Evolutionary conservation across 2,113 vertebrate species (phyloP).

Genomic region (Meles meles): DNA sequence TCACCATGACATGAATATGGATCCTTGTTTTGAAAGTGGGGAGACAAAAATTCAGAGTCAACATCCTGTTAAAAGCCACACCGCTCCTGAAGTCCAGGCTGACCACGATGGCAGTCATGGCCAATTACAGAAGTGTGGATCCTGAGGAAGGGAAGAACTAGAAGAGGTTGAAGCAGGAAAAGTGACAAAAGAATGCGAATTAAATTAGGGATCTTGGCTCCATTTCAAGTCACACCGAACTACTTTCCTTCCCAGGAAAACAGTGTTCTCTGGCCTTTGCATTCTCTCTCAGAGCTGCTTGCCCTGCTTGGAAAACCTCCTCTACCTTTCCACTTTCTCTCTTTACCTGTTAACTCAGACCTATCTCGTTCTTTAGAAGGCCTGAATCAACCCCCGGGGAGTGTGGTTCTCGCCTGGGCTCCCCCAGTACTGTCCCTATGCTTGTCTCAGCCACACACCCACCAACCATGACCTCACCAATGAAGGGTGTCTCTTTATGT

Average conservation of each 20-base stretch:
- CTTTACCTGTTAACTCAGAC: neutral
- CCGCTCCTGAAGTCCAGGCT: neutral
- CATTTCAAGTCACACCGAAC: neutral
- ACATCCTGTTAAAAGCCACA: neutral
- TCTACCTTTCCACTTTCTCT: neutral
- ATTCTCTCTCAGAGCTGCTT: neutral
- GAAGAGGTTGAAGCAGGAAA: neutral
- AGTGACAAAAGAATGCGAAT: neutral
- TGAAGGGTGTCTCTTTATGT: neutral
- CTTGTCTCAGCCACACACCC: too few species aligned
- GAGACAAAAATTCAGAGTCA: neutral
- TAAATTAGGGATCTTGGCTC: neutral
- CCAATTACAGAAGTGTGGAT: neutral
- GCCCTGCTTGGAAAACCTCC: neutral
- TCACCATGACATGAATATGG: neutral
- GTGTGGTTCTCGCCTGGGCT: neutral
- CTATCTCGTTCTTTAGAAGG: neutral
- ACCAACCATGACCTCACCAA: too few species aligned
- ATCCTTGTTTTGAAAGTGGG: neutral
- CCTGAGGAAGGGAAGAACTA: neutral
- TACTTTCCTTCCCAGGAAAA: neutral
- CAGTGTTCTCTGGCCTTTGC: too few species aligned
- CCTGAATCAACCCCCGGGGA: fast-evolving
- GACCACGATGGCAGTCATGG: neutral
- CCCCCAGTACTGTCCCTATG: neutral